Evolutionary conservation across 2,888 invertebrate species (phyloP).

Genomic region (Pandemis cinnamomeana): DNA sequence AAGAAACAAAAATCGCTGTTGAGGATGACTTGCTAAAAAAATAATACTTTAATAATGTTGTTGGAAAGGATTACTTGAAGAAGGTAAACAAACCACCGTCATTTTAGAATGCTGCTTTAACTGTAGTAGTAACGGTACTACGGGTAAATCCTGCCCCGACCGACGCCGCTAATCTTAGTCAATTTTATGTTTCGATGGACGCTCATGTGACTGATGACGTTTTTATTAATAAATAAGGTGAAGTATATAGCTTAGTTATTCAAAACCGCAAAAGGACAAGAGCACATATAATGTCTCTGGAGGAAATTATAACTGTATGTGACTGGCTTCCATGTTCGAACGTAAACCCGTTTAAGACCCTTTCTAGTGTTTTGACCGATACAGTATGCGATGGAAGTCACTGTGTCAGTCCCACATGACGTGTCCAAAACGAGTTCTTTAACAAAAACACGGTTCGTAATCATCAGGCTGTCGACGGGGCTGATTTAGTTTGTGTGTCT

Average conservation of each 20-base stretch:
- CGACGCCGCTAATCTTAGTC: neutral
- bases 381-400: constrained; percentile 18
- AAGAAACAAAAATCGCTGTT: neutral
- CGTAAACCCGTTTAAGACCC: constrained; percentile 32
- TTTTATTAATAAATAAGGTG: neutral
- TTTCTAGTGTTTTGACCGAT: constrained; percentile 26
- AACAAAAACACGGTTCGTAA: neutral
- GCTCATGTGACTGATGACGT: neutral
- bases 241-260: neutral
- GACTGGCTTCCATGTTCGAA: constrained; percentile 17
- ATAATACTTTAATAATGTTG: neutral
- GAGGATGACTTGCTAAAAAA: neutral
- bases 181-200: neutral
- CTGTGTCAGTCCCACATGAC: constrained; percentile 18
- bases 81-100: neutral
- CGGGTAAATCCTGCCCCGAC: constrained; percentile 7
- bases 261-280: neutral
- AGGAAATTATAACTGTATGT: constrained; percentile 33
- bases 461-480: neutral
- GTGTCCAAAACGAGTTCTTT: neutral
- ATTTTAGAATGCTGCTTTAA: constrained; percentile 7
- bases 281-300: neutral
- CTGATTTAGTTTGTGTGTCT: neutral
- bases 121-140: neutral
- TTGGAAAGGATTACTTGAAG: neutral